A percentile compares a stretch with the other conserved stretches of the same genome.
These are phyloP conservation scores for Sweltsa coloradensis DNA, from an alignment of 1,140 invertebrate species.

Conservation along the genomic window DNA sequence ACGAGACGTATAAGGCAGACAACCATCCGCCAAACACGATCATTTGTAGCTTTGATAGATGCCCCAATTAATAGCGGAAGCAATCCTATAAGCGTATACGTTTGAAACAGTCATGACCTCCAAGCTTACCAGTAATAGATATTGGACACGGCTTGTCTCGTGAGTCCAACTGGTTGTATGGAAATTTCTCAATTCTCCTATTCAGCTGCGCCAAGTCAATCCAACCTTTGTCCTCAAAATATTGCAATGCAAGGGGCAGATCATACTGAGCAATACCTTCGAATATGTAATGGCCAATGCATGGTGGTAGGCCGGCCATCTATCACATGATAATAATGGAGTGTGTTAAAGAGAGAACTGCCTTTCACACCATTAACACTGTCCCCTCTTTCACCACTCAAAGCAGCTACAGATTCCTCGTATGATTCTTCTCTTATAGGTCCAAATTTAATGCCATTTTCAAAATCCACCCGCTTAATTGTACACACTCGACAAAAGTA, in stretches of 20 bases:
- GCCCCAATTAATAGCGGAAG: not conserved
- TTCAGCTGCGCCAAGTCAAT: not conserved
- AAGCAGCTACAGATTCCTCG: not conserved
- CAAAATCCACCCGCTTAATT: constrained; percentile 5
- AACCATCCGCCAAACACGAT: not conserved
- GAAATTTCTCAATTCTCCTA: constrained; percentile 1
- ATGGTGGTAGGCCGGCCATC: constrained; percentile 1
- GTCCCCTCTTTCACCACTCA: not conserved
- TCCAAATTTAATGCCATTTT: not conserved
- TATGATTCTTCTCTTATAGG: not conserved
- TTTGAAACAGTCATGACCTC: not conserved
- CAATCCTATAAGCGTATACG: not conserved
- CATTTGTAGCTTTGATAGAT: not conserved
- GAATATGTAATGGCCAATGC: constrained; percentile 1
- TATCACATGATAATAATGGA: constrained; percentile 1
- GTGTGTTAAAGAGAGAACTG: not conserved
- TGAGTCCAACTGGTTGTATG: not conserved
- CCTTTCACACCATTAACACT: constrained; percentile 2
- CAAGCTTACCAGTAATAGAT: not conserved
- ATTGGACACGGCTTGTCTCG: constrained; percentile 1
- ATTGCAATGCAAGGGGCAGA: not conserved
- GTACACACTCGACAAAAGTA: constrained; percentile 23
- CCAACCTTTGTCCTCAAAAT: constrained; percentile 2
- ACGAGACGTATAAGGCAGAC: not conserved
- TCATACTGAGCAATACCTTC: constrained; percentile 3